Percentiles rank a stretch among this genome's conserved stretches.
These are phyloP conservation scores for Ptychochromis oligacanthus DNA, from an alignment of 2,113 vertebrate species.

Conservation along the genomic window DNA sequence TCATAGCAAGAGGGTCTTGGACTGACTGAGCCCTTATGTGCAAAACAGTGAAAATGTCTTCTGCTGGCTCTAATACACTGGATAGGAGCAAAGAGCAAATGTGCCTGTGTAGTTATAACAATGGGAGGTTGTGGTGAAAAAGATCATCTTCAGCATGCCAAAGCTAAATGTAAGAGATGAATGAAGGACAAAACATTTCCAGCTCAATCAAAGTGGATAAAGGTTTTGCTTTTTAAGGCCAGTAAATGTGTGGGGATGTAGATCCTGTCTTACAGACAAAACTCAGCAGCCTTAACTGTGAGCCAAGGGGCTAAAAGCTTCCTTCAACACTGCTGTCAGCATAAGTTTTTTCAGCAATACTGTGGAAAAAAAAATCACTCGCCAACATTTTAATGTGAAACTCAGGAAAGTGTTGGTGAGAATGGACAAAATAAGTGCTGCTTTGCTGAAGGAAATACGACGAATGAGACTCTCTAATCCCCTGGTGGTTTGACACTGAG, in stretches of 20 bases:
- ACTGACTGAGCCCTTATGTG: neutral
- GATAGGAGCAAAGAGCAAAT: neutral
- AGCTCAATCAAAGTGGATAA: neutral
- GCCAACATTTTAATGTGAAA: neutral
- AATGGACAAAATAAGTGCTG: neutral
- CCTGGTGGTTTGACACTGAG: neutral
- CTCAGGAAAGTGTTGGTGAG: neutral
- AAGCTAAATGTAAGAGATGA: rapidly evolving
- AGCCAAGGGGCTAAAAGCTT: neutral
- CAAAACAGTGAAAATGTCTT: neutral
- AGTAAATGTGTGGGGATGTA: neutral
- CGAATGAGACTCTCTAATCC: neutral
- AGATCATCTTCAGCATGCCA: neutral
- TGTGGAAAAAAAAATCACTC: neutral
- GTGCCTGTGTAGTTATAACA: neutral
- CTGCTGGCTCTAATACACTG: neutral
- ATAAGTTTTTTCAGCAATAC: neutral
- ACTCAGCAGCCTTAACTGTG: neutral
- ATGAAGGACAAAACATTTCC: neutral
- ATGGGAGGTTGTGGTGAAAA: neutral
- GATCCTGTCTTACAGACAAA: neutral
- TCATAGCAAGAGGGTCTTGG: too few species aligned
- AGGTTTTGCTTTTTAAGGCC: neutral
- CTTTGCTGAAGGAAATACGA: rapidly evolving
- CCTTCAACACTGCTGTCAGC: neutral